phyloP scores from a whole-genome alignment of 2,888 invertebrate species.

The Hedya salicella region DNA sequence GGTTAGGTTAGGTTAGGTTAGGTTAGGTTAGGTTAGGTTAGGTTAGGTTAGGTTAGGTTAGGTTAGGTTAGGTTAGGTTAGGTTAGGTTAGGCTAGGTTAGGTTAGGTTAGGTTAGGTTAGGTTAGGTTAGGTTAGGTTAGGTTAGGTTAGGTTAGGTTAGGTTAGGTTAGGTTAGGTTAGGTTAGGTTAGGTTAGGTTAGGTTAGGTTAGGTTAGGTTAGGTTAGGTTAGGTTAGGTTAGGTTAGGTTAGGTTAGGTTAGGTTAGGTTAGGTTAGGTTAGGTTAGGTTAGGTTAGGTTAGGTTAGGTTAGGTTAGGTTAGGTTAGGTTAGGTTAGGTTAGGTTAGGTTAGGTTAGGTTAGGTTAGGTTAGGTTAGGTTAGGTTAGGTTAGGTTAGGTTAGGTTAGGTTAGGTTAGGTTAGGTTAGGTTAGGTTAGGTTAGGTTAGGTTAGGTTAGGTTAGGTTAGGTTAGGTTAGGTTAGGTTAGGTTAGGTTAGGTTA shows the following conservation, averaged over 20 bases:
- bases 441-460: slow-evolving; percentile 20
- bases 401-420: slow-evolving; percentile 20
- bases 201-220: slow-evolving; percentile 20
- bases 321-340: slow-evolving; percentile 20
- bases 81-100: slow-evolving; percentile 19
- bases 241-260: slow-evolving; percentile 20
- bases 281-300: slow-evolving; percentile 20
- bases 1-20: slow-evolving; percentile 26
- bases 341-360: slow-evolving; percentile 20
- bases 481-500: slow-evolving; percentile 20
- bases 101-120: slow-evolving; percentile 20
- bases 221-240: slow-evolving; percentile 20
- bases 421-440: slow-evolving; percentile 20
- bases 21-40: slow-evolving; percentile 20
- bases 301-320: slow-evolving; percentile 20
- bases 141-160: slow-evolving; percentile 20
- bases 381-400: slow-evolving; percentile 20
- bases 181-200: slow-evolving; percentile 20
- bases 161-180: slow-evolving; percentile 20
- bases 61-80: slow-evolving; percentile 20
- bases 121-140: slow-evolving; percentile 20
- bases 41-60: slow-evolving; percentile 20
- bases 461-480: slow-evolving; percentile 20
- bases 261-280: slow-evolving; percentile 20
- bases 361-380: slow-evolving; percentile 20